Evolutionary conservation across 2,888 invertebrate genomes (phyloP).

Genomic region (Hirtodrosophila duncani): DNA sequence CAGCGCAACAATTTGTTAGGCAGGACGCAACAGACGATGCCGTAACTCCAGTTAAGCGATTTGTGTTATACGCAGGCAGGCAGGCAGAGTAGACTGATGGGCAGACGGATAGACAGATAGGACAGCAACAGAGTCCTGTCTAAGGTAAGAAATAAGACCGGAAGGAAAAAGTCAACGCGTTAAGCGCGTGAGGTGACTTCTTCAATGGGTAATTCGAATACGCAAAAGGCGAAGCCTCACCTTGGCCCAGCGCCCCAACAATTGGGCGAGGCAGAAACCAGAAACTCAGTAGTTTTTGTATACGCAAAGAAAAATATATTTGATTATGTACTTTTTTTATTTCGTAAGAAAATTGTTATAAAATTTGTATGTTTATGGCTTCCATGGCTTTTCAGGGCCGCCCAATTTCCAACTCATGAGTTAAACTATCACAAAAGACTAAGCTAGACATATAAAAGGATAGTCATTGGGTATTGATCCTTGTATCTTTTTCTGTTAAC

Average conservation of each 20-base stretch:
- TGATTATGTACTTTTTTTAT: not conserved
- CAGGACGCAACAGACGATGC: conserved; percentile 8
- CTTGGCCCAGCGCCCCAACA: conserved; percentile 44
- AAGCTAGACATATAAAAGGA: too few relatives aligned
- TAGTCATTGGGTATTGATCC: too few relatives aligned
- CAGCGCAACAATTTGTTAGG: conserved; percentile 66
- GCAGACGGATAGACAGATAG: not conserved
- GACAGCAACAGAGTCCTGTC: conserved; percentile 34
- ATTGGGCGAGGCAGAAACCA: conserved; percentile 18
- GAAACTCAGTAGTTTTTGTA: conserved; percentile 12
- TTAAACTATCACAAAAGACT: too few relatives aligned
- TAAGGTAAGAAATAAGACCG: conserved; percentile 48
- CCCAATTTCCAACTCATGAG: too few relatives aligned
- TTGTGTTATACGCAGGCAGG: conserved; percentile 40
- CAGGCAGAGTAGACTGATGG: conserved; percentile 15
- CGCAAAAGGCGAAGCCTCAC: conserved; percentile 24
- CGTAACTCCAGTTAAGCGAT: conserved; percentile 12
- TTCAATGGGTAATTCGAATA: conserved; percentile 45
- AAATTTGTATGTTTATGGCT: too few relatives aligned
- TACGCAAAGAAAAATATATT: conserved; percentile 9
- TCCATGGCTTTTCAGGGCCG: too few relatives aligned
- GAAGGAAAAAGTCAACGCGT: conserved; percentile 67
- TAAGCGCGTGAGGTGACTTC: conserved; percentile 47
- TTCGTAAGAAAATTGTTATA: too few relatives aligned
- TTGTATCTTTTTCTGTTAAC: too few relatives aligned